Evolutionary conservation across 2,888 invertebrate species (phyloP).

Genomic region (Athripsodes cinereus): DNA sequence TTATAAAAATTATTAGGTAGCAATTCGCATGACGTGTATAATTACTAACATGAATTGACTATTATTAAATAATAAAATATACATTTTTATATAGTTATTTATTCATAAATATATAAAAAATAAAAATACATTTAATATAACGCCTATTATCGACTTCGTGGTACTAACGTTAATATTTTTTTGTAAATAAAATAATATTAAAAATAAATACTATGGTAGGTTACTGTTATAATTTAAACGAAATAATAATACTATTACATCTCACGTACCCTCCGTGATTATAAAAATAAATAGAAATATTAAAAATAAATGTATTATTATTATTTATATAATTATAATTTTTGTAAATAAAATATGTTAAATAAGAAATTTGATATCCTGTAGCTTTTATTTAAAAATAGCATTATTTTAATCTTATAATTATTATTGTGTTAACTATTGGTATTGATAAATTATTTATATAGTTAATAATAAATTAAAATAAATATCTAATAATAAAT

Average conservation of each 20-base stretch:
- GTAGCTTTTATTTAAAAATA: too few relatives aligned
- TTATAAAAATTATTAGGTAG: not conserved
- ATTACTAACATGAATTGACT: too few relatives aligned
- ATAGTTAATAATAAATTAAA: not conserved
- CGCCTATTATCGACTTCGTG: not conserved
- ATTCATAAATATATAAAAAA: not conserved
- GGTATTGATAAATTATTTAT: too few relatives aligned
- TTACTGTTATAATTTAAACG: not conserved
- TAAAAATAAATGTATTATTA: not conserved
- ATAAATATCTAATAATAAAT: not conserved
- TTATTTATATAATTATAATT: not conserved
- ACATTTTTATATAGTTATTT: not conserved
- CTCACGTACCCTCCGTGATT: slow-evolving; percentile 1
- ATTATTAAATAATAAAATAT: not conserved
- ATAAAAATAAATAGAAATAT: too few relatives aligned
- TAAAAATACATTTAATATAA: not conserved
- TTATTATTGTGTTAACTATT: not conserved
- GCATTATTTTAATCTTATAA: too few relatives aligned
- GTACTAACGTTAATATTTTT: not conserved
- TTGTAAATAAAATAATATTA: not conserved
- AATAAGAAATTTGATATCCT: not conserved
- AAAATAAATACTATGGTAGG: too few relatives aligned
- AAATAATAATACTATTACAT: not conserved
- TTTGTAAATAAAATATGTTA: not conserved
- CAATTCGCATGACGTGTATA: not conserved